Base-by-base conservation (phyloP, 2,797 vertebrate genomes). In the Acridotheres tristis region DNA sequence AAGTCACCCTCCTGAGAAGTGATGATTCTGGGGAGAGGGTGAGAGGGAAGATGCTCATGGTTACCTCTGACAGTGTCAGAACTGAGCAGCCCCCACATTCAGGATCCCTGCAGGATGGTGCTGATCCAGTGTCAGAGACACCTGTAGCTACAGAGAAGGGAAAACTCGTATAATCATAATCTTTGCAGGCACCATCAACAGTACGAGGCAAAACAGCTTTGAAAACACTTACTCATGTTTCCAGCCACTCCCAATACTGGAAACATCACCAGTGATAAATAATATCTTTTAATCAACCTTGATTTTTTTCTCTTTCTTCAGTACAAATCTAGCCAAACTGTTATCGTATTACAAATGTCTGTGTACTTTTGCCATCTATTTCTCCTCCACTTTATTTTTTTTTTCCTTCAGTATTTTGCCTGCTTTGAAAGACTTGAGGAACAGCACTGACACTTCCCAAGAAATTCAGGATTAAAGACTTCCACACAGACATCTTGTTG, bases 201-300 rank as follows among this genome's bases (percentile, higher is more conserved):
- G 32, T 22, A 30, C 16, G 43, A 96, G 61, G 71, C 89, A 95
- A 90, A 97, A 79, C 77, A 96, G 83, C 77, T 95, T 85, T 84
- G 88, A 97, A 97, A 97, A 96, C 91, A 97, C 62, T 97, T 97
- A 96, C 92, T 97, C 94, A 87, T 91, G 42, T 87, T 88, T 88
- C 86, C 88, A 94, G 93, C 92, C 67, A 67, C 92, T 97, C 96
- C 97, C 93, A 89, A 20, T 67, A 76, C 88, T 85, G 90, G 94
- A 97, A 96, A 95, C 66, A 95, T 89, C 93, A 94, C 65, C 71
- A 92, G 6, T 94, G 97, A 97, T 97, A 97, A 97, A 97, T 96
- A 82, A 84, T 95, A 95, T 95, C 91, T 96, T 96, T 93, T 95
- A 97, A 92, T 97, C 94, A 96, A 96, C 94, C 88, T 96, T 66